These are phyloP conservation scores for Danio choprae DNA, from an alignment of 2,797 vertebrate genomes.

Conservation along the genomic window DNA sequence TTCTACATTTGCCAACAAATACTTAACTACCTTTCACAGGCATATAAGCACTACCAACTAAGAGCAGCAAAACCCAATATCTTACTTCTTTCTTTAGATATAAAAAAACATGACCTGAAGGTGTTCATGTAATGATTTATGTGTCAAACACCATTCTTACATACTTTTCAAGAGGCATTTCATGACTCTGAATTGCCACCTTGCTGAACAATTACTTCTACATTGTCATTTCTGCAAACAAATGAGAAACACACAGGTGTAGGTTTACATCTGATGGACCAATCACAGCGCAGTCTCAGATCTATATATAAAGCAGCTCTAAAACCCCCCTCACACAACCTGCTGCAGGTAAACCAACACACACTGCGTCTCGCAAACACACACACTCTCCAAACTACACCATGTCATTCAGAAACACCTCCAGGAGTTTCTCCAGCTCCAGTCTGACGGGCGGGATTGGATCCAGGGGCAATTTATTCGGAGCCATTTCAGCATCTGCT, in stretches of 20 bases:
- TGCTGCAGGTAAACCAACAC: slow-evolving; percentile 35
- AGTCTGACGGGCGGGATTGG: slow-evolving; percentile 43
- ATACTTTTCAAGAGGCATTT: too few relatives aligned
- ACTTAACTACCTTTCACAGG: too few relatives aligned
- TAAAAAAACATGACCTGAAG: too few relatives aligned
- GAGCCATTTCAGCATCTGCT: slow-evolving; percentile 25
- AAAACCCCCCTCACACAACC: slow-evolving; percentile 35
- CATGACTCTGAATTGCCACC: too few relatives aligned
- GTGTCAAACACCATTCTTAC: too few relatives aligned
- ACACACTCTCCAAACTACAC: neutral
- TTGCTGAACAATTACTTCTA: too few relatives aligned
- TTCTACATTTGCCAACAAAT: too few relatives aligned
- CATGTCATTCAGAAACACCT: slow-evolving; percentile 45
- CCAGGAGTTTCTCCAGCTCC: slow-evolving; percentile 33
- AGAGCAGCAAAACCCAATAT: too few relatives aligned
- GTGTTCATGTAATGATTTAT: too few relatives aligned
- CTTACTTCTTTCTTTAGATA: too few relatives aligned
- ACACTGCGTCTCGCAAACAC: neutral
- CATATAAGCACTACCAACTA: too few relatives aligned
- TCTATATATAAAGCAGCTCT: slow-evolving; percentile 21
- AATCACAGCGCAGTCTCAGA: slow-evolving; percentile 13
- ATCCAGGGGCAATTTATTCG: slow-evolving; percentile 34
- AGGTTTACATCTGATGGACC: slow-evolving; percentile 15
- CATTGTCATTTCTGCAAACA: neutral
- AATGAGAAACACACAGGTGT: slow-evolving; percentile 13